Conservation (phyloP, 2,888 invertebrate genomes). For the Scaptomyza polygonia region DNA sequence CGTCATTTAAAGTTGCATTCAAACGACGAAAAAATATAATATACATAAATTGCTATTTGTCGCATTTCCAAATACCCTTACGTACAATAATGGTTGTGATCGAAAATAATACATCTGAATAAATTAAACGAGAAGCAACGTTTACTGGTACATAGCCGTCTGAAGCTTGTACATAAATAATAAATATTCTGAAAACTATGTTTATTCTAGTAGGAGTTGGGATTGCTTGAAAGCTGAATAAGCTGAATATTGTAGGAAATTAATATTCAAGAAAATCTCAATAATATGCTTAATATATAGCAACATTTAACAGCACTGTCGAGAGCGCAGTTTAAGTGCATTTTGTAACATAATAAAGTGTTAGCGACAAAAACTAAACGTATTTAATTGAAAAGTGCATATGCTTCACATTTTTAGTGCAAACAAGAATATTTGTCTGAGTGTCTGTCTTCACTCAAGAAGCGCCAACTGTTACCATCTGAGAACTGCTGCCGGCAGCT, state of each 20-base stretch:
- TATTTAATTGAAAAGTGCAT: constrained; percentile 14
- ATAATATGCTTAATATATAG: no score
- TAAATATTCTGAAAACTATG: no score
- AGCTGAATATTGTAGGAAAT: no score
- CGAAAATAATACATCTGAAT: neutral
- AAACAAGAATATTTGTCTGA: constrained; percentile 34
- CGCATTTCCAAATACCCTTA: constrained; percentile 17
- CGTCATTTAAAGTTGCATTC: constrained; percentile 59
- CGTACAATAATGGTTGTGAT: neutral
- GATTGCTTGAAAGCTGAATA: no score
- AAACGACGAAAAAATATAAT: constrained; percentile 25
- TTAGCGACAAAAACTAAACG: neutral
- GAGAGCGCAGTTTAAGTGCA: neutral
- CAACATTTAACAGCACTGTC: neutral
- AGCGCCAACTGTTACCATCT: constrained; percentile 72
- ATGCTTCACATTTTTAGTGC: constrained; percentile 7
- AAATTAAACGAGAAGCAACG: no score
- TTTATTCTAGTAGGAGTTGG: no score
- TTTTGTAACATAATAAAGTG: constrained; percentile 4
- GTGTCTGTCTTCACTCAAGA: constrained; percentile 61
- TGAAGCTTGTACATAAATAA: no score
- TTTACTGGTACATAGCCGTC: no score
- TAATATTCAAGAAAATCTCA: no score
- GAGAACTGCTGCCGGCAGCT: constrained; percentile 45
- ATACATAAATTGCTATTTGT: constrained; percentile 35